A percentile compares a stretch with the other conserved stretches of the same genome.
Evolutionary conservation across 2,797 vertebrate species (phyloP).

Genomic region (Melanotaenia nigrans): DNA sequence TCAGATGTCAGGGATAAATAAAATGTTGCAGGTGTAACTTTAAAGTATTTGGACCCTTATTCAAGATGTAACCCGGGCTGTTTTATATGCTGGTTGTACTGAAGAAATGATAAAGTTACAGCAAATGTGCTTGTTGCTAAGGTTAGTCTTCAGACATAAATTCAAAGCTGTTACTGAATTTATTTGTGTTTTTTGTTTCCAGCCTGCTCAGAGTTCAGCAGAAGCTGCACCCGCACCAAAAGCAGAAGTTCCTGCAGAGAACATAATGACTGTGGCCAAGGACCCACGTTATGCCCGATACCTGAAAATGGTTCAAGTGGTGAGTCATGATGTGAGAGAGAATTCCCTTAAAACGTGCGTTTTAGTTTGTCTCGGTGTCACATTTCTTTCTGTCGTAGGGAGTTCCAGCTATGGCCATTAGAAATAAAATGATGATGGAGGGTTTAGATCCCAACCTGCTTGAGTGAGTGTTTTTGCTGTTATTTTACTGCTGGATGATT

Average conservation of each 20-base stretch:
- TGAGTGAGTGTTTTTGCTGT: constrained; percentile 85
- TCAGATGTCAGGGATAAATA: background rate
- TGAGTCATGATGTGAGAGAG: constrained; percentile 69
- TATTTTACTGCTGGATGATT: background rate
- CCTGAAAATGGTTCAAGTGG: constrained; percentile 99
- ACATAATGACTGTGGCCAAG: constrained; percentile 91
- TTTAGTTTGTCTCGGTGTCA: background rate
- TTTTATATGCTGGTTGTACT: too few relatives aligned
- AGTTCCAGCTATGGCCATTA: constrained; percentile 97
- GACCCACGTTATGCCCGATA: constrained; percentile 96
- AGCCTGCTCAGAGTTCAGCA: constrained; percentile 72
- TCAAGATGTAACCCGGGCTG: too few relatives aligned
- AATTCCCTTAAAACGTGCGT: too few relatives aligned
- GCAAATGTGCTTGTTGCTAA: too few relatives aligned
- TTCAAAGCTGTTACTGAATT: background rate
- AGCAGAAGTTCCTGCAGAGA: constrained; percentile 80
- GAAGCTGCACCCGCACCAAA: constrained; percentile 79
- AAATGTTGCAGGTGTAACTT: background rate
- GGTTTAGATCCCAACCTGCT: constrained; percentile 94
- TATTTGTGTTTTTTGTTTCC: constrained; percentile 1
- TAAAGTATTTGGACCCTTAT: too few relatives aligned
- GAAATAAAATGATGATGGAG: constrained; percentile 96
- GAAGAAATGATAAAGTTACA: too few relatives aligned
- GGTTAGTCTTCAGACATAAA: background rate
- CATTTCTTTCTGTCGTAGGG: constrained; percentile 80